Conservation (phyloP, 2,113 vertebrate species). For the Thalassoma bifasciatum region DNA sequence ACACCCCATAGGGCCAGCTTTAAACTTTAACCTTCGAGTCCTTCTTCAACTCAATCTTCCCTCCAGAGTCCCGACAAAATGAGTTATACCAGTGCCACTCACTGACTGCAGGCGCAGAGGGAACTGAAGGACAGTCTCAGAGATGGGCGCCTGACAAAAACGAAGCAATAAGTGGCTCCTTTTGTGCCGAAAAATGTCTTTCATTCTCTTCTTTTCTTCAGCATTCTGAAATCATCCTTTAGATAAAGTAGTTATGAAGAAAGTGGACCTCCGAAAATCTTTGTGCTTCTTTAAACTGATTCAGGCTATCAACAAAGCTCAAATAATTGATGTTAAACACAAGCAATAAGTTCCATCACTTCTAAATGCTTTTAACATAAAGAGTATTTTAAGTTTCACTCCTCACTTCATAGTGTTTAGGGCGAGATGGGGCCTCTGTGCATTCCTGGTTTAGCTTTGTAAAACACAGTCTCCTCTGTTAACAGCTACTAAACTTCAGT, state of each 20-base stretch:
- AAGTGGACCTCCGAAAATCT: background rate
- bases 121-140: conserved; percentile 11
- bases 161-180: conserved; percentile 12
- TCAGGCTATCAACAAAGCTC: background rate
- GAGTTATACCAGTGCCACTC: conserved; percentile 31
- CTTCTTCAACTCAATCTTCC: conserved; percentile 54
- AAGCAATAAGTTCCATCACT: conserved; percentile 13
- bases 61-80: conserved; percentile 24
- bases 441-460: conserved; percentile 60
- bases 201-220: background rate
- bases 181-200: conserved; percentile 17
- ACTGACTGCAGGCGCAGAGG: conserved; percentile 5
- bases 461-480: conserved; percentile 57
- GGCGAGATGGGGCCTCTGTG: conserved; percentile 11
- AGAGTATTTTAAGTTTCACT: conserved; percentile 24
- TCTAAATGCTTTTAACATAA: background rate
- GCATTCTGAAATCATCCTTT: conserved; percentile 2
- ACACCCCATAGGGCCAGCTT: conserved; percentile 72
- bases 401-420: conserved; percentile 23
- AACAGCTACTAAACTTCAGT: conserved; percentile 35
- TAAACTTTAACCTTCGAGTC: conserved; percentile 74
- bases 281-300: conserved; percentile 13
- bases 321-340: background rate
- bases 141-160: conserved; percentile 2
- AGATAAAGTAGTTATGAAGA: background rate